These are phyloP conservation scores for Falco columbarius DNA, from an alignment of 2,797 vertebrate genomes.

Conservation along the genomic window DNA sequence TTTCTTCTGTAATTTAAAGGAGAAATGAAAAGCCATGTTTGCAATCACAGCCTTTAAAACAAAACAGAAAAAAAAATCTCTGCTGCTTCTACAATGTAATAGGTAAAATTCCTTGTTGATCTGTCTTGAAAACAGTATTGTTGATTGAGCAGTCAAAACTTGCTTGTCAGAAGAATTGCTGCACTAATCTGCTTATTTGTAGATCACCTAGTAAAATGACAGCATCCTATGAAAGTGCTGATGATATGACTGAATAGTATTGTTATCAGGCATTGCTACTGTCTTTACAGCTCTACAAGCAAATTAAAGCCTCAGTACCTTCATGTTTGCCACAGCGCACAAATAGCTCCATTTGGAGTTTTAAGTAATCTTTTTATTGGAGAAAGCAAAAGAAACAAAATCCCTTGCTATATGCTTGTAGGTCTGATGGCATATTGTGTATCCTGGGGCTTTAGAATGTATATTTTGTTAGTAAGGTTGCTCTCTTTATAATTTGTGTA, in stretches of 20 bases:
- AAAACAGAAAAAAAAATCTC: too few species aligned
- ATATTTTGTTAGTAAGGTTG: neutral
- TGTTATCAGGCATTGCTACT: neutral
- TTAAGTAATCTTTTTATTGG: neutral
- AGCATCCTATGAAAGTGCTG: neutral
- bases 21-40: neutral
- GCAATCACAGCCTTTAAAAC: neutral
- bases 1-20: neutral
- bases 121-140: neutral
- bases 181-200: neutral
- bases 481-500: neutral
- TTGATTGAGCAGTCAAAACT: neutral
- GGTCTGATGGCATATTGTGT: neutral
- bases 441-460: neutral
- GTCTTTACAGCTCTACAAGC: neutral
- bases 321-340: neutral
- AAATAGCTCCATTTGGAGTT: neutral
- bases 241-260: neutral
- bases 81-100: neutral
- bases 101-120: neutral
- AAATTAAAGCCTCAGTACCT: neutral
- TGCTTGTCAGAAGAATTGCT: neutral
- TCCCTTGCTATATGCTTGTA: neutral
- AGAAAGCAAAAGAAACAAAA: neutral
- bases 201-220: neutral